Conservation (phyloP, 2,888 invertebrate genomes). For the Notodonta ziczac region DNA sequence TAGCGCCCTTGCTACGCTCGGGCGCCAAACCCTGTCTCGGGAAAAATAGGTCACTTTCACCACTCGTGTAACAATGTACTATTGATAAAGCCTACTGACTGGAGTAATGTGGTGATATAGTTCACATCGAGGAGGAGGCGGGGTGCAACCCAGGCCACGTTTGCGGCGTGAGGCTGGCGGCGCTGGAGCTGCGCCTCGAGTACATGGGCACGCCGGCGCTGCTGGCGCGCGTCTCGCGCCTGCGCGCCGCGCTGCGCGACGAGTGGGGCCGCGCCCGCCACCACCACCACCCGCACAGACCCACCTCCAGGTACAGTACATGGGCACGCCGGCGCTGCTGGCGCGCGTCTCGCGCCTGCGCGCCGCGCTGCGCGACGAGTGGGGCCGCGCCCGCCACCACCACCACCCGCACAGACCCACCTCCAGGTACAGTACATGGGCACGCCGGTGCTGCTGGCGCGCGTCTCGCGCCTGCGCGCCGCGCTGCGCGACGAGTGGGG, state of each 20-base stretch:
- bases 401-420: too few species aligned
- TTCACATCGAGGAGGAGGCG: conserved; percentile 95
- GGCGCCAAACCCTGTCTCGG: too few species aligned
- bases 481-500: conserved; percentile 94
- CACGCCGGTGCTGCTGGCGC: conserved; percentile 95
- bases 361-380: too few species aligned
- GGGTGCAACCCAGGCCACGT: conserved; percentile 95
- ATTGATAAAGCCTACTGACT: too few species aligned
- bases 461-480: conserved; percentile 92
- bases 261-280: conserved; percentile 86
- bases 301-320: conserved; percentile 61
- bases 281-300: conserved; percentile 33
- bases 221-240: conserved; percentile 94
- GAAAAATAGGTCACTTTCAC: too few species aligned
- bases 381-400: too few species aligned
- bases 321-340: too few species aligned
- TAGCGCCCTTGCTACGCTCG: too few species aligned
- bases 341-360: too few species aligned
- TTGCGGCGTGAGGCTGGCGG: conserved; percentile 91
- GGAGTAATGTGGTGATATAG: conserved; percentile 61
- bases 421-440: conserved; percentile 52
- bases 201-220: conserved; percentile 99
- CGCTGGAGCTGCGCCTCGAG: conserved; percentile 95
- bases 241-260: conserved; percentile 92
- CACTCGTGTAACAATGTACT: too few species aligned